phyloP scores from a whole-genome alignment of 2,888 invertebrate genomes.

The Cantharis rufa region DNA sequence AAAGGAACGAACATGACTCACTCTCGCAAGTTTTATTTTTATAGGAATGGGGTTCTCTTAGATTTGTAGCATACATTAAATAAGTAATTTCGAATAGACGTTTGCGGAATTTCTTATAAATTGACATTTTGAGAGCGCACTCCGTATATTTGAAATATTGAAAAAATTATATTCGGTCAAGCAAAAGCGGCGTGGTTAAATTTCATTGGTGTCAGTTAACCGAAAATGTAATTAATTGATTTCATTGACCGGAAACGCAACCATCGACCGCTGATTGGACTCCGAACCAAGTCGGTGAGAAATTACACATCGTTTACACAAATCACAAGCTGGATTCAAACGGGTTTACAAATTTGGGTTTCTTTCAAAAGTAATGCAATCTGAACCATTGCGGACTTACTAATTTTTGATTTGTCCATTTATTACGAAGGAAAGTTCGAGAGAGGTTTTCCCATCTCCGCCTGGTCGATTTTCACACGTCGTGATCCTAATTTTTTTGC shows the following conservation, averaged over 20 bases:
- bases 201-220: constrained; percentile 44
- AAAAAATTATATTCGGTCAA: background rate
- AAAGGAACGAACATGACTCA: constrained; percentile 19
- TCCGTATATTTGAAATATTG: background rate
- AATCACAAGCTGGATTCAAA: background rate
- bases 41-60: constrained; percentile 10
- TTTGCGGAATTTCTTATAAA: background rate
- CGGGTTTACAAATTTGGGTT: background rate
- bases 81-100: background rate
- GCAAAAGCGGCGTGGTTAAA: constrained; percentile 22
- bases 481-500: background rate
- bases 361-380: background rate
- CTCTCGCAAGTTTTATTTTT: background rate
- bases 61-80: constrained; percentile 12
- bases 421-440: background rate
- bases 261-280: constrained; percentile 39
- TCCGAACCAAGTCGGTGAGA: constrained; percentile 28
- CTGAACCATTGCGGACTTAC: background rate
- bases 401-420: background rate
- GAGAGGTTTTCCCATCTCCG: background rate
- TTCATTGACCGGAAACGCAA: constrained; percentile 45
- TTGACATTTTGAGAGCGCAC: background rate
- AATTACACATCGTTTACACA: constrained; percentile 2
- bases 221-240: constrained; percentile 44
- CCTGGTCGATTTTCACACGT: background rate